Base-by-base conservation (phyloP, 2,797 vertebrate genomes). In the Anguilla anguilla region DNA sequence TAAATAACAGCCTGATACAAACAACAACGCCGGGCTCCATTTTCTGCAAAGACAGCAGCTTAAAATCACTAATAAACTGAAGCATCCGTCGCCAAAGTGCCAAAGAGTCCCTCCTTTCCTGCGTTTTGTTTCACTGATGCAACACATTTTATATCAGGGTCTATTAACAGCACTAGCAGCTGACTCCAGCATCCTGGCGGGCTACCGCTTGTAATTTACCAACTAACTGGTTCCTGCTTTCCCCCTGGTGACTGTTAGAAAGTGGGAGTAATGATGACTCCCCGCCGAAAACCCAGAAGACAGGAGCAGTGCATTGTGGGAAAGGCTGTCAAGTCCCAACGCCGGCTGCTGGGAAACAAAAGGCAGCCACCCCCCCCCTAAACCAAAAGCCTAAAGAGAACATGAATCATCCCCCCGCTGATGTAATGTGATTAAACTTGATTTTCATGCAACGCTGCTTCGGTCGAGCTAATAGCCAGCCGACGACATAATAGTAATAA, bases 1-100 rank as follows among this genome's bases (percentile, higher is more conserved):
- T 90, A 88, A 89, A 91, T 91, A 87, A 89, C 88, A 88, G 89
- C 88, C 87, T 89, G 88, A 90, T 90, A 91, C 89, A 90, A 83
- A 57, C 82, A 57, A 55, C 31, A 55, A 10, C 35, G 35, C 35
- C 35, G 6, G 22, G 17, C 43, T 69, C 46, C 81, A 84, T 87
- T 88, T 90, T 90, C 53, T 90, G 88, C 90, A 89, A 81, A 84
- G 39, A 86, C 88, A 89, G 89, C 91, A 90, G 74, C 84, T 88
- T 87, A 35, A 81, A 86, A 89, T 86, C 87, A 88, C 83, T 69
- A 87, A 88, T 88, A 85, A 39, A 61, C 84, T 46, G 55, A 35
- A 39, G n/a, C 57, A 31, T 22, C 57, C 39, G 6, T 67, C 67
- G 25, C 67, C 35, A 15, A 72, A 72, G 59, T 85, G 59, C 57